Base-by-base conservation (phyloP, 2,797 vertebrate genomes). In the Crax fasciolata region DNA sequence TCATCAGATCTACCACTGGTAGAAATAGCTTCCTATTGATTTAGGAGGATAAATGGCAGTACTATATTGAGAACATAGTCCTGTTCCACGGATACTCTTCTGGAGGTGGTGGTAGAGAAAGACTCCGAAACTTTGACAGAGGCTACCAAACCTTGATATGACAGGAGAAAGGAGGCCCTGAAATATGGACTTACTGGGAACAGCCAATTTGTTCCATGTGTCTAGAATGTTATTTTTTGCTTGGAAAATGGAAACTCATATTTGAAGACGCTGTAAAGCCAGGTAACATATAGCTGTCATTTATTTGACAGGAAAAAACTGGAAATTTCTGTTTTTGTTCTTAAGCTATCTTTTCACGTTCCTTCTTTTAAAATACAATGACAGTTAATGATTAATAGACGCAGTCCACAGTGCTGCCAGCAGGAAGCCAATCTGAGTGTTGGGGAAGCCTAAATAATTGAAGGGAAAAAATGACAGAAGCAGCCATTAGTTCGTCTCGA, bases 301-400 rank as follows among this genome's bases (percentile, higher is more conserved):
- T 89, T 94, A 35, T 91, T 96, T 46, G 17, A 96, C 75, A 87
- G 16, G 24, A 51, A 63, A 57, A 54, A 41, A 21, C 55, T 32
- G 71, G 16, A 52, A 43, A 63, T 30, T 86, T 68, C 74, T 97
- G 65, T 96, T 96, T 97, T 96, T 93, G 74, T 84, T 75, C 41
- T 46, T 21, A 8, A 93, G 52, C 59, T 61, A 43, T 70, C 87
- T 70, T 90, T 85, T 87, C 48, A 52, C 63, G 90, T 71, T 65
- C 43, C 18, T 63, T 74, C 82, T 78, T 68, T 77, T 51, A 81
- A 84, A 95, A 70, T 63, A 90, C 87, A 96, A 65, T 80, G 97
- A 97, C 95, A 96, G 94, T 85, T 95, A 94, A 94, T 97, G 96
- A 98, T 98, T 97, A 97, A 97, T 96, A 96, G 96, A 83, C 84